A percentile compares a stretch with the other conserved stretches of the same genome.
Conservation (phyloP, 2,797 vertebrate genomes). For the Oophaga sylvatica region DNA sequence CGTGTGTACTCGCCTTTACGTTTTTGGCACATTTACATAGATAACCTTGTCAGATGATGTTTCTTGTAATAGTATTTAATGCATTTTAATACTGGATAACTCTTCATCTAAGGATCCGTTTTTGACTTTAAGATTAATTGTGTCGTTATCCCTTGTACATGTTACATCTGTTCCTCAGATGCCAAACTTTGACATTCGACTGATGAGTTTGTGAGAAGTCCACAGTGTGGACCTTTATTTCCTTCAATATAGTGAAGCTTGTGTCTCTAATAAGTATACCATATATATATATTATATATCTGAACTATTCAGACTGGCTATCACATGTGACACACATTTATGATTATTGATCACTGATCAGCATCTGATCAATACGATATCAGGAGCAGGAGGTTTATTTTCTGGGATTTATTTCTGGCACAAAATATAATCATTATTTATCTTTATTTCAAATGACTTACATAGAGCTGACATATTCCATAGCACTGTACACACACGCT, state of each 20-base stretch:
- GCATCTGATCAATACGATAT: no score
- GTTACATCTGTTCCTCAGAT: not conserved
- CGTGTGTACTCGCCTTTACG: not conserved
- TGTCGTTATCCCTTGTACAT: not conserved
- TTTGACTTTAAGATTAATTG: not conserved
- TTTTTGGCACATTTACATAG: no score
- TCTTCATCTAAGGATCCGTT: not conserved
- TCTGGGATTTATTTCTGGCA: not conserved
- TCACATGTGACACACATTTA: no score
- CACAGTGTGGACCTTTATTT: not conserved
- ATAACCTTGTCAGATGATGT: not conserved
- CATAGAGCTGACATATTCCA: not conserved
- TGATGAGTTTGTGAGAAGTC: slow-evolving; percentile 1
- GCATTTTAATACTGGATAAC: not conserved
- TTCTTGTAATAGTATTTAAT: not conserved
- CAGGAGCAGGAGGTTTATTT: not conserved
- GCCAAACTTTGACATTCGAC: not conserved
- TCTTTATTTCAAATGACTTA: not conserved
- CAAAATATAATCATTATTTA: not conserved
- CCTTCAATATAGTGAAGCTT: not conserved
- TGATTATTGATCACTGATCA: no score
- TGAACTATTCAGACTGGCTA: no score
- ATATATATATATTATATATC: not conserved
- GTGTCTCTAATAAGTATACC: not conserved
- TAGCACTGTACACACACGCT: not conserved